phyloP scores from a whole-genome alignment of 1,140 invertebrate species.

The Trachymyrmex septentrionalis region DNA sequence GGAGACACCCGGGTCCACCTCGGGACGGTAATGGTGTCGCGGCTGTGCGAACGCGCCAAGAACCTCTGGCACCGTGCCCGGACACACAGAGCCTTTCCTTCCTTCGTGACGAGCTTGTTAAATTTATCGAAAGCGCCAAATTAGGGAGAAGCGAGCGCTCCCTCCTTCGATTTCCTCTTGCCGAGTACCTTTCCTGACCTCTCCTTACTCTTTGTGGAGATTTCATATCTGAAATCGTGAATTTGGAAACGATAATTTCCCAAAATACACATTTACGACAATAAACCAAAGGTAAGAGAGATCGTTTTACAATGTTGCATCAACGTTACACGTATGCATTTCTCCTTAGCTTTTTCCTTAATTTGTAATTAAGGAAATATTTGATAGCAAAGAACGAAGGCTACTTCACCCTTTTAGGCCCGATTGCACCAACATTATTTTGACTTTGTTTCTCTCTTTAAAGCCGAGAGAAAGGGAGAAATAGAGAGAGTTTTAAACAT shows the following conservation, averaged over 20 bases:
- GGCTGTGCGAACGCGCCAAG: constrained; percentile 79
- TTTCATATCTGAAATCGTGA: constrained; percentile 8
- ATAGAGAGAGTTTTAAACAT: too few relatives aligned
- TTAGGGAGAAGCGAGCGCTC: constrained; percentile 78
- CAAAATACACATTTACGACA: neutral
- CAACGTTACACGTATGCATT: neutral
- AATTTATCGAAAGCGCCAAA: constrained; percentile 86
- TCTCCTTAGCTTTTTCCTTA: neutral
- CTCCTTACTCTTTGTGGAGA: neutral
- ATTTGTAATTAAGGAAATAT: neutral
- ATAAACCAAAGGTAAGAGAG: neutral
- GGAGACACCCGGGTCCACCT: constrained; percentile 74
- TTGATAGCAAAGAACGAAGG: neutral
- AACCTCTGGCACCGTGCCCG: constrained; percentile 84
- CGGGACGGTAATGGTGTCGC: constrained; percentile 83
- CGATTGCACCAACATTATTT: too few relatives aligned
- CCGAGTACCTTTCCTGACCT: neutral
- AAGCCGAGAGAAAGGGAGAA: too few relatives aligned
- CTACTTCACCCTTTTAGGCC: neutral
- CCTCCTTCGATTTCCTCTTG: constrained; percentile 28
- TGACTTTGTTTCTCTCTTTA: too few relatives aligned
- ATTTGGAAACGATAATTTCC: neutral
- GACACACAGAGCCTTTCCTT: constrained; percentile 80
- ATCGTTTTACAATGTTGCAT: neutral
- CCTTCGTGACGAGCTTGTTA: constrained; percentile 85